phyloP scores from a whole-genome alignment of 2,113 vertebrate genomes.

The Hippocampus zosterae region DNA sequence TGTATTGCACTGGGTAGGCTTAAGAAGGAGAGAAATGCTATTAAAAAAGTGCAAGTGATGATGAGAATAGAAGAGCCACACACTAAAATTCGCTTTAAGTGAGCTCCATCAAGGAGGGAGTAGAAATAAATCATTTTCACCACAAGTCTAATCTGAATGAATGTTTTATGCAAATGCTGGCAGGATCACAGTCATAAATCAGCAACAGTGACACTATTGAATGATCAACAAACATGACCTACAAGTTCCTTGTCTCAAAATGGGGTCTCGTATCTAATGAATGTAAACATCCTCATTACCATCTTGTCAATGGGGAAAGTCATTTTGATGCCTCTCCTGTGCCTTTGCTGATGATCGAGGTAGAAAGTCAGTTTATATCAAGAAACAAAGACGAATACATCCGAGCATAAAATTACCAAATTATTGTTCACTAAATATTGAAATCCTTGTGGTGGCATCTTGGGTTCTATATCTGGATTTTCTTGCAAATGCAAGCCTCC shows the following conservation, averaged over 20 bases:
- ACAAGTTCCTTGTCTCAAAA: constrained; percentile 16
- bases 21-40: constrained; percentile 3
- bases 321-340: constrained; percentile 2
- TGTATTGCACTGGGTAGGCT: constrained; percentile 25
- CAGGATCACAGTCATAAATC: constrained; percentile 20
- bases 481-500: too few species aligned
- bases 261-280: constrained; percentile 14
- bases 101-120: constrained; percentile 12
- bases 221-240: constrained; percentile 34
- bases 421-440: neutral
- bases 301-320: constrained; percentile 11
- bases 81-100: constrained; percentile 17
- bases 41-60: constrained; percentile 24
- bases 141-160: constrained; percentile 14
- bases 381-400: neutral
- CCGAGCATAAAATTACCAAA: neutral
- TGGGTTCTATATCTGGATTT: too few species aligned
- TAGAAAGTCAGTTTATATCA: neutral
- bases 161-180: constrained; percentile 27
- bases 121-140: constrained; percentile 21
- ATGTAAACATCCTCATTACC: constrained; percentile 31
- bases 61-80: constrained; percentile 12
- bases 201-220: constrained; percentile 8
- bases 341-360: constrained; percentile 8
- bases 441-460: too few species aligned